Evolutionary conservation across 2,888 invertebrate species (phyloP).

Genomic region (Frankliniella fusca): DNA sequence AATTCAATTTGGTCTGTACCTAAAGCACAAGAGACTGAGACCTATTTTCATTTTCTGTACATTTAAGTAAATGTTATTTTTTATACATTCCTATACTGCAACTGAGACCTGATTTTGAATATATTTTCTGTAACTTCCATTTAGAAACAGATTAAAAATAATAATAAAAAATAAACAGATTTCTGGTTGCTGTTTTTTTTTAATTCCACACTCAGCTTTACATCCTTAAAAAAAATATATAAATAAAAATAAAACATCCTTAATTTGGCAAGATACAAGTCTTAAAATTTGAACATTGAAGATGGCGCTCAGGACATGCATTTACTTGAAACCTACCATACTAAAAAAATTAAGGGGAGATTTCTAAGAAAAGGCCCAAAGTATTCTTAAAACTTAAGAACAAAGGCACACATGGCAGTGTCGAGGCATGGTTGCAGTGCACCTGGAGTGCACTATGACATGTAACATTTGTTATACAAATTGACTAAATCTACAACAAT

Average conservation of each 20-base stretch:
- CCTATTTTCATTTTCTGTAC: too few relatives aligned
- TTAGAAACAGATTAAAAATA: neutral
- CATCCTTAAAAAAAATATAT: neutral
- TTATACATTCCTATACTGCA: neutral
- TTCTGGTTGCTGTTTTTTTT: too few relatives aligned
- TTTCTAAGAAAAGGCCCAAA: neutral
- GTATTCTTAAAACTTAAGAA: neutral
- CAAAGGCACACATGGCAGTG: neutral
- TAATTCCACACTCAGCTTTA: neutral
- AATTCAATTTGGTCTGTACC: too few relatives aligned
- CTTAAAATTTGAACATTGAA: slow-evolving; percentile 9
- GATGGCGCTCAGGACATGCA: slow-evolving; percentile 15
- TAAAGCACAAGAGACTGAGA: neutral
- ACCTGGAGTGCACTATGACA: neutral
- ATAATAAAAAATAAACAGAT: neutral
- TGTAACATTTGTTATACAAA: neutral
- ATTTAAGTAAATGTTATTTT: too few relatives aligned
- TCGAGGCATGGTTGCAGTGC: neutral
- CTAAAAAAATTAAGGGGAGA: neutral
- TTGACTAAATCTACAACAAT: neutral
- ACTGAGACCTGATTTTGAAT: neutral
- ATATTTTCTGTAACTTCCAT: neutral
- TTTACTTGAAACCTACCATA: too few relatives aligned
- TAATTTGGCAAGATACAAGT: too few relatives aligned
- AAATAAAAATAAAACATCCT: too few relatives aligned